These are phyloP conservation scores for Verasper variegatus DNA, from an alignment of 2,113 vertebrate species.

Conservation along the genomic window DNA sequence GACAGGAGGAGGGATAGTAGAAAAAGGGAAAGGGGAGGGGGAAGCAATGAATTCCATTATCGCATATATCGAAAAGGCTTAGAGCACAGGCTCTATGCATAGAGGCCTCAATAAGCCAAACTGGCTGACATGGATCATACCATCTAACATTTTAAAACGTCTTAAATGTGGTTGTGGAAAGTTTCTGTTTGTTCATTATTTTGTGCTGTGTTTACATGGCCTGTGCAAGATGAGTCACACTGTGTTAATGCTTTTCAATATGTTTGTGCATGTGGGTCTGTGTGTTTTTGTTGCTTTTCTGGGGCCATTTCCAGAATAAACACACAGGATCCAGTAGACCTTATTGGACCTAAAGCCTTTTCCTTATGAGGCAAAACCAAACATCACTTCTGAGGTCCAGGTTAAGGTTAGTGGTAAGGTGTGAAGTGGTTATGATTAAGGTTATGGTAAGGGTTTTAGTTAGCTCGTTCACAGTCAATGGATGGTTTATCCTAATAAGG, in stretches of 20 bases:
- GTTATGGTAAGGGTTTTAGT: neutral
- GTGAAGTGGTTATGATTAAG: neutral
- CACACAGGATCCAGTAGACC: too few relatives aligned
- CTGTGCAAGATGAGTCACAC: too few relatives aligned
- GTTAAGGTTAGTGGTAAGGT: too few relatives aligned
- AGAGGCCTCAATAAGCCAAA: conserved; percentile 40
- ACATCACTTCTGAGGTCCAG: too few relatives aligned
- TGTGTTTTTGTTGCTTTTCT: neutral
- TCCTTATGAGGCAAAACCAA: too few relatives aligned
- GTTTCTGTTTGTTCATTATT: conserved; percentile 17
- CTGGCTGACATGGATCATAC: conserved; percentile 20
- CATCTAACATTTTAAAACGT: neutral
- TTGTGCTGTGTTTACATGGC: neutral
- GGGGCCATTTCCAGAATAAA: too few relatives aligned
- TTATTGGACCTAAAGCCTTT: too few relatives aligned
- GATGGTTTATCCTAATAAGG: neutral
- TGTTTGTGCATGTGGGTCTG: neutral
- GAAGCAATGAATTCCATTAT: conserved; percentile 77
- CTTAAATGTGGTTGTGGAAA: conserved; percentile 2
- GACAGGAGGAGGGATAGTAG: conserved; percentile 39
- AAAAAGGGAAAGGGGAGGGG: conserved; percentile 35
- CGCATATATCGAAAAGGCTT: conserved; percentile 59
- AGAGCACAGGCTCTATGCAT: conserved; percentile 20
- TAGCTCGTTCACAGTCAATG: neutral
- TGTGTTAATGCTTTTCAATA: neutral